phyloP scores from a whole-genome alignment of 1,140 invertebrate genomes.

The Drosophila nigromelanica region DNA sequence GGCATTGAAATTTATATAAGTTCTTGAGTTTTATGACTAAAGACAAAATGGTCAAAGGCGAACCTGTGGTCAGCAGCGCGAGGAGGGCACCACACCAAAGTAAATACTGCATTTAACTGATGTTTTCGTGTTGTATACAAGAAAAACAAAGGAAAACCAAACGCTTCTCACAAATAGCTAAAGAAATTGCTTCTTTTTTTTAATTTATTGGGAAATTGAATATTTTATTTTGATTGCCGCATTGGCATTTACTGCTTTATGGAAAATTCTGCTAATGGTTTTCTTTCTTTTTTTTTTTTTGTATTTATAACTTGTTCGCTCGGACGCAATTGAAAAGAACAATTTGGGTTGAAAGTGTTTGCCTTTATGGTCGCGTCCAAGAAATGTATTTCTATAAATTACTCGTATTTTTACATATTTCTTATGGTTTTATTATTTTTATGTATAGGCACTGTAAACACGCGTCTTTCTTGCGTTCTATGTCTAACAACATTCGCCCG shows the following conservation, averaged over 20 bases:
- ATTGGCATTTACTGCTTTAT: constrained; percentile 37
- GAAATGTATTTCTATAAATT: constrained; percentile 48
- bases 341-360: constrained; percentile 51
- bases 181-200: constrained; percentile 12
- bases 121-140: constrained; percentile 14
- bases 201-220: not conserved
- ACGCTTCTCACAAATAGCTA: constrained; percentile 4
- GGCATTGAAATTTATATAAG: constrained; percentile 55
- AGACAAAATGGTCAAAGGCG: constrained; percentile 38
- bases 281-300: constrained; percentile 12
- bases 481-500: constrained; percentile 14
- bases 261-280: constrained; percentile 32
- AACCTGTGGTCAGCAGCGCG: constrained; percentile 63
- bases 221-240: constrained; percentile 38
- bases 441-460: constrained; percentile 55
- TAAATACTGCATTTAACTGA: constrained; percentile 66
- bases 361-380: not conserved
- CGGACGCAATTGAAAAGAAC: constrained; percentile 52
- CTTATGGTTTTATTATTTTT: constrained; percentile 30
- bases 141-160: constrained; percentile 13
- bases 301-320: constrained; percentile 60
- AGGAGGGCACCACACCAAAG: constrained; percentile 57
- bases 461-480: constrained; percentile 35
- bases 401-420: constrained; percentile 58
- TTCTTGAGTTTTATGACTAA: constrained; percentile 37